phyloP scores from a whole-genome alignment of 1,140 invertebrate species.

The Sogatella furcifera region DNA sequence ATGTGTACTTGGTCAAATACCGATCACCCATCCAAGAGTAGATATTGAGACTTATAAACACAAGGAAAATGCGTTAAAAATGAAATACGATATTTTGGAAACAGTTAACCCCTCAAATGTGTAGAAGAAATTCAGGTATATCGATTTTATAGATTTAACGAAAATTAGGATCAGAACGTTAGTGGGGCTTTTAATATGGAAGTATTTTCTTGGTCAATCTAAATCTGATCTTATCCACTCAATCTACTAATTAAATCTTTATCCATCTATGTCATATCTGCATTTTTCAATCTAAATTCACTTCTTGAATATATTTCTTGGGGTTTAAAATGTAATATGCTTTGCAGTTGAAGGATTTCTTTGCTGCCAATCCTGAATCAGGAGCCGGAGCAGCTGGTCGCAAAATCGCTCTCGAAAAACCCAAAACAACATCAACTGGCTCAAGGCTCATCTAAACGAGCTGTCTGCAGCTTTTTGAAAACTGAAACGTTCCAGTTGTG shows the following conservation, averaged over 20 bases:
- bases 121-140: too few relatives aligned
- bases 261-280: not conserved
- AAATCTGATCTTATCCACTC: too few relatives aligned
- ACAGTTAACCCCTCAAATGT: too few relatives aligned
- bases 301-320: not conserved
- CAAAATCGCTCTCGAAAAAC: conserved; percentile 61
- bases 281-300: not conserved
- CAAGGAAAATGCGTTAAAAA: too few relatives aligned
- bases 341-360: conserved; percentile 64
- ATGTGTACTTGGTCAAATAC: too few relatives aligned
- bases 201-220: too few relatives aligned
- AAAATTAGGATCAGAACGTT: not conserved
- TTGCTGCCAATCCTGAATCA: conserved; percentile 67
- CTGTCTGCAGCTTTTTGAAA: not conserved
- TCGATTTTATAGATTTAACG: too few relatives aligned
- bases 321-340: conserved; percentile 18
- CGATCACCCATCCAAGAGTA: too few relatives aligned
- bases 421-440: conserved; percentile 71
- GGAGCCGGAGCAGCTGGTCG: conserved; percentile 69
- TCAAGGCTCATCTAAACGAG: conserved; percentile 23
- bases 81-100: too few relatives aligned
- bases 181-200: not conserved
- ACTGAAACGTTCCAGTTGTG: too few relatives aligned
- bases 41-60: too few relatives aligned
- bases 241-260: not conserved